Evolutionary conservation across 2,113 vertebrate species (phyloP), one percentile per base, ranked within the genome.

Genomic region (Lampris megalopsis): DNA sequence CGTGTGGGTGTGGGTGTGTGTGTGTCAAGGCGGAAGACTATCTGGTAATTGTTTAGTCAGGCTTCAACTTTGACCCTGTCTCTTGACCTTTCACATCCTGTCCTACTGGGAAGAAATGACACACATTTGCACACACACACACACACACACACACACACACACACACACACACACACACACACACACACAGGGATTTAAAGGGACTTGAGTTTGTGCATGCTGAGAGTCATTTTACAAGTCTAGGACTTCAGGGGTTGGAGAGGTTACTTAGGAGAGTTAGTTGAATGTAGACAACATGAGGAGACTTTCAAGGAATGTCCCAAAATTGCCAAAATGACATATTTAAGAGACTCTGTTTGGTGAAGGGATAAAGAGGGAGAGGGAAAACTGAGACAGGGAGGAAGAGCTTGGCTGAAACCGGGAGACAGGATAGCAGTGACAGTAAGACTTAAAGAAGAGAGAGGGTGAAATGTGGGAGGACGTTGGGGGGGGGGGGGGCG

Each of bases 1-100:
- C 3, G 64, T 52, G 64, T 77, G 71, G 73, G 9, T 4, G 53
- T 53, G 74, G 3, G 64, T 52, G 64, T 13, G 48, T 13, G 64
- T 53, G 65, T 24, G 65, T 41, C 49, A 41, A 6, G 36, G 43
- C 80, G 77, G 84, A 84, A 70, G 79, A 69, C 76, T 83, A 90
- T 74, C 82, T 76, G 88, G 91, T 61, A 53, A 92, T 94, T 95
- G 89, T 95, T 88, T 80, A 85, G 84, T 91, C 82, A 80, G 85
- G 77, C 88, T 82, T 88, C 88, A 92, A 77, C 88, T 88, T 84
- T 89, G 89, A 92, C 89, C 89, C 59, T 79, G 63, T 77, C 72
- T 77, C 86, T 81, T 93, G 88, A 91, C 92, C 92, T 90, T 75
- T 70, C 70, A 85, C 88, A 90, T 92, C 91, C 92, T 92, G 87